Evolutionary conservation across 2,113 vertebrate species (phyloP).

Genomic region (Delphinus delphis): DNA sequence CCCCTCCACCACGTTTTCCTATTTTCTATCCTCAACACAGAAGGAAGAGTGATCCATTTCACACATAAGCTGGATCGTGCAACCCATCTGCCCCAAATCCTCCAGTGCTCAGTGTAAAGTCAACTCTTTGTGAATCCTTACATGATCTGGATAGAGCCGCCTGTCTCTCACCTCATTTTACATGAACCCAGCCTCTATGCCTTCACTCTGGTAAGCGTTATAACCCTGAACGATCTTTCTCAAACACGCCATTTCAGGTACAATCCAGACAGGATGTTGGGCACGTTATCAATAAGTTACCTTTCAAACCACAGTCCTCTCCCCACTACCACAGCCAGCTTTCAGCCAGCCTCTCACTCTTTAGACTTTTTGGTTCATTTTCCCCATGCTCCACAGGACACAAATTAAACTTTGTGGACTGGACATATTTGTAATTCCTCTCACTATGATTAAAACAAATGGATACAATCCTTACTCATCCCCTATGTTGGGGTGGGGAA

Average conservation of each 20-base stretch:
- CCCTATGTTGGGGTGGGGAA: background rate
- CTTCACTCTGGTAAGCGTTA: background rate
- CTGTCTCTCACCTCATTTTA: background rate
- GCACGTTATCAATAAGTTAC: background rate
- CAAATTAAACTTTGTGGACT: background rate
- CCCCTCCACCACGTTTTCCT: background rate
- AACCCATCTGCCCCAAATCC: background rate
- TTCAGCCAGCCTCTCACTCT: background rate
- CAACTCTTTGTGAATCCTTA: background rate
- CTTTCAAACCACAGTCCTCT: background rate
- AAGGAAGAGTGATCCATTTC: background rate
- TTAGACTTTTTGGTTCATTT: background rate
- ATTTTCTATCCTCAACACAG: background rate
- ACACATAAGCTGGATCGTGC: background rate
- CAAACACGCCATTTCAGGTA: background rate
- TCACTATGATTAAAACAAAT: background rate
- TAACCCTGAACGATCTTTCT: background rate
- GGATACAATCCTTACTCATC: background rate
- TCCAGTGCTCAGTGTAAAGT: background rate
- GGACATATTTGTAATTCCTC: background rate
- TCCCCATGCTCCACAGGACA: background rate
- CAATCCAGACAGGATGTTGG: background rate
- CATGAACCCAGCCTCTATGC: background rate
- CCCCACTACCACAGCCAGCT: background rate
- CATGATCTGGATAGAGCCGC: background rate